phyloP scores from a whole-genome alignment of 2,888 invertebrate species.

The Dichetophora obliterata region DNA sequence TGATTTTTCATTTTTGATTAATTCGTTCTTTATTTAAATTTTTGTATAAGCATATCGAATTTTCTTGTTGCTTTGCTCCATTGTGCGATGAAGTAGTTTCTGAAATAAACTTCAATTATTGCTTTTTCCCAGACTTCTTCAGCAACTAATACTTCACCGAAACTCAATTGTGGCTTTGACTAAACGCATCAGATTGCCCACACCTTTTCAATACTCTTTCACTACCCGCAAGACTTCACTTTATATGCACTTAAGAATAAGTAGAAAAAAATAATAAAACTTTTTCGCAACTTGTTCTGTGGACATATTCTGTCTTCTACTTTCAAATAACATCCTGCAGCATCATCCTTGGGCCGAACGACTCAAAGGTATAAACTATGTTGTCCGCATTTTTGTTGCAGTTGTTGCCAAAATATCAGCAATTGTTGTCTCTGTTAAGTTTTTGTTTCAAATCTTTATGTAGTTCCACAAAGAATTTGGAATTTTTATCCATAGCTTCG shows the following conservation, averaged over 20 bases:
- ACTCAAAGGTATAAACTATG: conserved; percentile 16
- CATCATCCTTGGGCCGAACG: not conserved
- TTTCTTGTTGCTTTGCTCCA: not conserved
- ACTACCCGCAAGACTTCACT: not conserved
- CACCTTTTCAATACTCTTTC: not conserved
- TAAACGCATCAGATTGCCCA: not conserved
- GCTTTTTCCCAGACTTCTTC: conserved; percentile 3
- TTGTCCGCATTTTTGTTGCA: conserved; percentile 5
- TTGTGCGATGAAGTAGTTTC: conserved; percentile 10
- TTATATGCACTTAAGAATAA: not conserved
- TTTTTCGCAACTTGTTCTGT: conserved; percentile 24
- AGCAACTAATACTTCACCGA: conserved; percentile 16
- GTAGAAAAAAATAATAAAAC: conserved; percentile 5
- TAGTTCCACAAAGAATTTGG: conserved; percentile 16
- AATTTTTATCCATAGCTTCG: conserved; percentile 15
- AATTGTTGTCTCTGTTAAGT: conserved; percentile 17
- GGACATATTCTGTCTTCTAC: conserved; percentile 16
- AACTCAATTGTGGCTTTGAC: conserved; percentile 28
- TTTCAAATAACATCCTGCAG: not conserved
- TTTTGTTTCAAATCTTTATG: not conserved
- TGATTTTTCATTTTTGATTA: no score
- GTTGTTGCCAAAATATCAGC: conserved; percentile 19
- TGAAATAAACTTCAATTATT: conserved; percentile 32
- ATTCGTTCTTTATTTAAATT: no score
- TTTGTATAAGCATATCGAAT: no score